phyloP scores from a whole-genome alignment of 2,888 invertebrate species.

The Cantharis rustica region DNA sequence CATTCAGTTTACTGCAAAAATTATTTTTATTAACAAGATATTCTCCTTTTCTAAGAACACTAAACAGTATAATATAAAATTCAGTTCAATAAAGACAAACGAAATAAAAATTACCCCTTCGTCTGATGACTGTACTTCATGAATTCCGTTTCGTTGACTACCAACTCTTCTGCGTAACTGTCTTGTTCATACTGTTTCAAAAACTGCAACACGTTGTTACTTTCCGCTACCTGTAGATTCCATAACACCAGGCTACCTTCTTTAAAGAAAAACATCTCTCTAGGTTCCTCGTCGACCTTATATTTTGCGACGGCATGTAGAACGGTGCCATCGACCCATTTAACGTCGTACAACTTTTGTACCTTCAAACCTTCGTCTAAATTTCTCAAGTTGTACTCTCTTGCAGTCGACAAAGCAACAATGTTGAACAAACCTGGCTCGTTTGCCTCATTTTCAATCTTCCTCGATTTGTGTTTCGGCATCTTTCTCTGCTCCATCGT shows the following conservation, averaged over 20 bases:
- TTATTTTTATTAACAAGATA: no score
- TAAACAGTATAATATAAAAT: no score
- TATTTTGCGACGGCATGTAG: conserved; percentile 85
- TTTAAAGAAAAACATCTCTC: conserved; percentile 88
- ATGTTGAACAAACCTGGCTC: conserved; percentile 69
- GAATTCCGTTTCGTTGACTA: conserved; percentile 79
- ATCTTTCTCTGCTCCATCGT: not conserved
- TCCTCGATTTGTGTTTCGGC: not conserved
- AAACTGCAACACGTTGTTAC: conserved; percentile 76
- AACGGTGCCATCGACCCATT: conserved; percentile 70
- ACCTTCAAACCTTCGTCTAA: conserved; percentile 69
- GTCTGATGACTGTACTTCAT: conserved; percentile 79
- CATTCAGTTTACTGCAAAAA: conserved; percentile 42
- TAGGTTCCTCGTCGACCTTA: conserved; percentile 71
- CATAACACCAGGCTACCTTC: conserved; percentile 92
- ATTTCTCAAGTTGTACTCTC: conserved; percentile 80
- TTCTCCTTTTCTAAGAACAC: no score
- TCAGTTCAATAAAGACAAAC: no score
- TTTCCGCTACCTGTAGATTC: conserved; percentile 85
- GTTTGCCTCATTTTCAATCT: not conserved
- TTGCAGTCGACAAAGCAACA: conserved; percentile 84
- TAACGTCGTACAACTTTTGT: conserved; percentile 79
- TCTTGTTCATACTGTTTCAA: conserved; percentile 70
- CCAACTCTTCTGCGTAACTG: conserved; percentile 69
- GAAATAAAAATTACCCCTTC: conserved; percentile 46